These are phyloP conservation scores for Gavialis gangeticus DNA, from an alignment of 2,113 vertebrate species.

Conservation along the genomic window DNA sequence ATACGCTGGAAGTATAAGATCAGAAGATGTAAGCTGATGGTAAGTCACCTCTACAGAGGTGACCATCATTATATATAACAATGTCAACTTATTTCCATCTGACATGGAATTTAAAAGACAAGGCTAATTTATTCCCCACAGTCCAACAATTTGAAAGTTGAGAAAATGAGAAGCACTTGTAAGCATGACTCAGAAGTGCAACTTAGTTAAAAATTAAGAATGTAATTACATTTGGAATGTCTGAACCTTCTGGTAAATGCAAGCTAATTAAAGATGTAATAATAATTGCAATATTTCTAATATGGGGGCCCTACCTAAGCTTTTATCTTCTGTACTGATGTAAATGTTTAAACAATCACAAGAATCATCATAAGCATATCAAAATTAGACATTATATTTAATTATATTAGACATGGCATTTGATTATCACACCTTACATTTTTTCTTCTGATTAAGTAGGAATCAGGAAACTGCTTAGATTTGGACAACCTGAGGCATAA, in stretches of 20 bases:
- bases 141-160: slow-evolving; percentile 19
- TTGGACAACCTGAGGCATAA: background rate
- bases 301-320: background rate
- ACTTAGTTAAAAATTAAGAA: slow-evolving; percentile 45
- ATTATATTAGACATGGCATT: background rate
- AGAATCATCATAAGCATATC: background rate
- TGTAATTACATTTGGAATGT: slow-evolving; percentile 43
- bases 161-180: slow-evolving; percentile 45
- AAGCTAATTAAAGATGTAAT: background rate
- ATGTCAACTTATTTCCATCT: background rate
- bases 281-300: background rate
- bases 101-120: slow-evolving; percentile 38
- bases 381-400: background rate
- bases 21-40: slow-evolving; percentile 11
- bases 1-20: slow-evolving; percentile 26
- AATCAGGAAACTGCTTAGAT: background rate
- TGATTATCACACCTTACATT: background rate
- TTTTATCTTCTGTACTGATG: background rate
- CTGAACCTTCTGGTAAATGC: background rate
- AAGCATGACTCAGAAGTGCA: slow-evolving; percentile 14
- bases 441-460: background rate
- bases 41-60: slow-evolving; percentile 28
- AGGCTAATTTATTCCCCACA: background rate
- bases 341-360: background rate
- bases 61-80: background rate